Conservation (phyloP, 2,888 invertebrate genomes). For the Dryococelus australis region DNA sequence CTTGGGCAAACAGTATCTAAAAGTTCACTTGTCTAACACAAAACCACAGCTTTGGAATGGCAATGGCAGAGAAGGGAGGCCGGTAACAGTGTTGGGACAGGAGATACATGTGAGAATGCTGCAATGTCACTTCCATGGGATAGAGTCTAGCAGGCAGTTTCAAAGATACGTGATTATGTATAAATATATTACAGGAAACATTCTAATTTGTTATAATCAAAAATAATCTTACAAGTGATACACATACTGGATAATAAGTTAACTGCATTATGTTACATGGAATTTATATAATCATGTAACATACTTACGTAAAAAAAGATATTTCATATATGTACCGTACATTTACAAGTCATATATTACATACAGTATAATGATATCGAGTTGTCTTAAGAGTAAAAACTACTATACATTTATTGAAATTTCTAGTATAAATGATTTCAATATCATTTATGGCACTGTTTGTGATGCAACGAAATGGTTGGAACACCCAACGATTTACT, state of each 20-base stretch:
- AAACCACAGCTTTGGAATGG: not conserved
- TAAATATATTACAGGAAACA: not conserved
- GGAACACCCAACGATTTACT: not conserved
- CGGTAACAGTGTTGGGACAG: not conserved
- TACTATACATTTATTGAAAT: not conserved
- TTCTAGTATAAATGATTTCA: not conserved
- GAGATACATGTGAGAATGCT: not conserved
- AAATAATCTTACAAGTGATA: not conserved
- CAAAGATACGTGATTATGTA: not conserved
- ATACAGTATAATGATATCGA: not conserved
- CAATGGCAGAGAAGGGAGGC: not conserved
- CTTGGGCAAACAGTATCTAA: not conserved
- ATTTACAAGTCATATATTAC: not conserved
- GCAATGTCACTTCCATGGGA: not conserved
- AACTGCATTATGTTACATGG: not conserved
- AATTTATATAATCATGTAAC: not conserved
- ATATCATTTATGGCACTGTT: not conserved
- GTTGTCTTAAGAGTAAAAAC: not conserved
- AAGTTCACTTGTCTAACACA: not conserved
- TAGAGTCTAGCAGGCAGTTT: not conserved
- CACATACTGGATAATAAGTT: not conserved
- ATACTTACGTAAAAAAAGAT: not conserved
- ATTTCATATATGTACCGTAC: not conserved
- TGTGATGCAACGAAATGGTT: slow-evolving; percentile 3
- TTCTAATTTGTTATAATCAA: not conserved